Conservation (phyloP, 2,888 invertebrate genomes). For the Icerya purchasi region DNA sequence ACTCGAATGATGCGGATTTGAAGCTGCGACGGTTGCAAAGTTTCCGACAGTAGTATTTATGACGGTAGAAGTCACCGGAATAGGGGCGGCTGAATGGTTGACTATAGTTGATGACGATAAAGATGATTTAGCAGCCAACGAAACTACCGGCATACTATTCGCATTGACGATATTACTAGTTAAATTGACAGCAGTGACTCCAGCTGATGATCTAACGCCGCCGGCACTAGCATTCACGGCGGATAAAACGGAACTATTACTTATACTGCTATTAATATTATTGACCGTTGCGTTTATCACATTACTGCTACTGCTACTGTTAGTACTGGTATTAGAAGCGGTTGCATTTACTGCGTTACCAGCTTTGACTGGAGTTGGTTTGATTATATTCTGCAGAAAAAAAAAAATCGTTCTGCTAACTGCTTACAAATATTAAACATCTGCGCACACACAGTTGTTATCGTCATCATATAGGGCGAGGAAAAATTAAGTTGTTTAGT, state of each 20-base stretch:
- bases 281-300: constrained; percentile 15
- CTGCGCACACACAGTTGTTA: too few species aligned
- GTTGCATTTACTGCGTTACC: constrained; percentile 25
- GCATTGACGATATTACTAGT: constrained; percentile 7
- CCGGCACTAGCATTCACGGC: neutral
- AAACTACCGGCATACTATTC: constrained; percentile 5
- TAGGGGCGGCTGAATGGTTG: constrained; percentile 10
- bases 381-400: constrained; percentile 45
- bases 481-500: too few species aligned
- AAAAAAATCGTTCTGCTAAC: too few species aligned
- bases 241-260: neutral
- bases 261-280: neutral
- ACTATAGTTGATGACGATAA: constrained; percentile 3
- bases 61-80: constrained; percentile 10
- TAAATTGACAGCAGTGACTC: constrained; percentile 11
- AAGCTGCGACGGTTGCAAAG: constrained; percentile 43
- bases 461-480: too few species aligned
- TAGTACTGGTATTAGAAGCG: constrained; percentile 23
- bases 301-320: constrained; percentile 21
- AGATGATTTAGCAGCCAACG: neutral
- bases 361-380: constrained; percentile 58
- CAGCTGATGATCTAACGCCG: neutral
- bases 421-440: too few species aligned
- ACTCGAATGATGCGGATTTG: constrained; percentile 19
- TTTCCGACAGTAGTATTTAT: constrained; percentile 28